Base-by-base conservation (phyloP, 1,140 invertebrate genomes). In the Microvelia longipes region DNA sequence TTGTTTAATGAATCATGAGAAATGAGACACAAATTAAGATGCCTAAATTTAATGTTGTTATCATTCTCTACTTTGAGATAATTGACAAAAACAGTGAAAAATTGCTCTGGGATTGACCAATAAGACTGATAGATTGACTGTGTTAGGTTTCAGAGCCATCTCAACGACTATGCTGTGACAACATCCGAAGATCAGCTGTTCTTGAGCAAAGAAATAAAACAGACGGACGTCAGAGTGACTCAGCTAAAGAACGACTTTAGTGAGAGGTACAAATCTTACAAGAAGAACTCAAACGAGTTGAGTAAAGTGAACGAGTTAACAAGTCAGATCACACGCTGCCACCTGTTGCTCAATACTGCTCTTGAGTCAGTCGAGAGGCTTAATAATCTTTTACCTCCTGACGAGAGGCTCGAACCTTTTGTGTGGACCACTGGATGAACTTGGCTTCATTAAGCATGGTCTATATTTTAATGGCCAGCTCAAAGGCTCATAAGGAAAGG, bases 361-460 rank as follows among this genome's bases (percentile, higher is more conserved):
- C 79, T 96, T 0, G 91, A 91, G 75, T 88, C 88, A 66, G 83
- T 96, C 74, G 91, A 95, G 75, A 86, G 86, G 1, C 81, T 97
- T 25, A 96, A 97, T 77, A 87, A 89, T 77, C 78, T 90, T 60
- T 81, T 98, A 30, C 93, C 94, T 2, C 81, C 88, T 65, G 87
- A 91, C 30, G 90, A 94, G 71, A 84, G 91, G 50, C 77, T 97
- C 25, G 92, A 96, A 80, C 90, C 92, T 0, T 96, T 97, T 79
- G 87, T 92, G 13, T 94, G 91, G 92, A 91, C 89, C 5, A 91
- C 90, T 66, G 89, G 88, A 77, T 88, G 62, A 64, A 50, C 19
- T 50, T 50, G n/a, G n/a, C n/a, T n/a, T n/a, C n/a, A n/a, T n/a
- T n/a, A n/a, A n/a, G n/a, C n/a, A n/a, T n/a, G n/a, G n/a, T n/a